Conservation (phyloP, 2,113 vertebrate species). For the Mastomys natalensis region DNA sequence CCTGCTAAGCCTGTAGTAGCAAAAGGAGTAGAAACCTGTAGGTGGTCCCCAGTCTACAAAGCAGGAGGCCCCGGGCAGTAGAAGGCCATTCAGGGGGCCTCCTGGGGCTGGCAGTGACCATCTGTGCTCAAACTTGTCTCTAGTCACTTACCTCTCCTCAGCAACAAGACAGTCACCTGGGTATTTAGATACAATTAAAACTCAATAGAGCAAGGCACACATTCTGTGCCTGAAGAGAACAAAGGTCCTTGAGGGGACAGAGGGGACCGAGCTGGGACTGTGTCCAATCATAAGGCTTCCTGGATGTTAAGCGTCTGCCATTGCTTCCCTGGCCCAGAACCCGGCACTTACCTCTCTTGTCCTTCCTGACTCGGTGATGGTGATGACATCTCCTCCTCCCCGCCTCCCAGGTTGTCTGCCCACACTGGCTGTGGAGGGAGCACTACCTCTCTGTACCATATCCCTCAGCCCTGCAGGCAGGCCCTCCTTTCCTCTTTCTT, state of each 20-base stretch:
- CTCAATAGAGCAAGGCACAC: background rate
- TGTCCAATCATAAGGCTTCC: too few species aligned
- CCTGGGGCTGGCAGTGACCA: background rate
- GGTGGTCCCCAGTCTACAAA: background rate
- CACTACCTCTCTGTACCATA: rapidly evolving
- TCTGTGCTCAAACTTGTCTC: background rate
- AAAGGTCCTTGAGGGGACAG: background rate
- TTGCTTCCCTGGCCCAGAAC: background rate
- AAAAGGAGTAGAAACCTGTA: rapidly evolving
- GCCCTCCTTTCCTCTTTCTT: background rate
- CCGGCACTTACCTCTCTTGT: background rate
- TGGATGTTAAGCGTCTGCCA: background rate
- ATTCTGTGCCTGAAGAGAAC: background rate
- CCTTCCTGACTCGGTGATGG: too few species aligned
- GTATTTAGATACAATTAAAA: background rate
- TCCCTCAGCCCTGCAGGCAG: background rate
- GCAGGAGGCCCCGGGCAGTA: background rate
- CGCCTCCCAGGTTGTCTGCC: too few species aligned
- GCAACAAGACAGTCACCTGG: background rate
- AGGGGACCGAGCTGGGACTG: too few species aligned
- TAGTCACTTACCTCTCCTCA: background rate
- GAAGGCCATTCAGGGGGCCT: background rate
- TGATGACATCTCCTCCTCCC: background rate
- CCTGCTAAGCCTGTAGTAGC: too few species aligned
- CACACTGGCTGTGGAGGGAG: background rate